Conservation (phyloP, 2,888 invertebrate species). For the Luperina nickerlii region DNA sequence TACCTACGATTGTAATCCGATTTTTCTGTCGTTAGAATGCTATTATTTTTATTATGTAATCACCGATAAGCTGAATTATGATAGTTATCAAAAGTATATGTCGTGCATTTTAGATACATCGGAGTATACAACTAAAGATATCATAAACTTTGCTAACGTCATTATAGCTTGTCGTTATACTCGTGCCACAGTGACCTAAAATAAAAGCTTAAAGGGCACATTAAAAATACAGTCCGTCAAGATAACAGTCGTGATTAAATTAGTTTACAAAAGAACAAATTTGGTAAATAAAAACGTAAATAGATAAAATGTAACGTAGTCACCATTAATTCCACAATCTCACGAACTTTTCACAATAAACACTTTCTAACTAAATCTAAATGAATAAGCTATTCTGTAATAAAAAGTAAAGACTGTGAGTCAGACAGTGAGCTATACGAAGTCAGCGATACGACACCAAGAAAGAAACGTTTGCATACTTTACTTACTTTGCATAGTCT, state of each 20-base stretch:
- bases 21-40: background rate
- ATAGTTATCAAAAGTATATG: background rate
- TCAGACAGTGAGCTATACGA: conserved; percentile 29
- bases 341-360: conserved; percentile 56
- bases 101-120: background rate
- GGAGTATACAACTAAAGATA: background rate
- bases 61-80: background rate
- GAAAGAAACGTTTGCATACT: background rate
- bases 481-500: background rate
- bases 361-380: conserved; percentile 46
- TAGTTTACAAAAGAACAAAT: conserved; percentile 38
- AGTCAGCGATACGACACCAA: conserved; percentile 29
- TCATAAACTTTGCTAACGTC: background rate
- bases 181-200: conserved; percentile 27
- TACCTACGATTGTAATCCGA: background rate
- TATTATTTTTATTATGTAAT: background rate
- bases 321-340: conserved; percentile 58
- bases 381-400: conserved; percentile 24
- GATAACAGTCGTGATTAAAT: conserved; percentile 40
- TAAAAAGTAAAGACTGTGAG: conserved; percentile 31
- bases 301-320: conserved; percentile 41
- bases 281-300: conserved; percentile 41
- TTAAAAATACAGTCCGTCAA: conserved; percentile 42
- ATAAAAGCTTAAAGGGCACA: conserved; percentile 26
- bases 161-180: background rate